Conservation (phyloP, 2,888 invertebrate genomes). For the Lacanobia oleracea region DNA sequence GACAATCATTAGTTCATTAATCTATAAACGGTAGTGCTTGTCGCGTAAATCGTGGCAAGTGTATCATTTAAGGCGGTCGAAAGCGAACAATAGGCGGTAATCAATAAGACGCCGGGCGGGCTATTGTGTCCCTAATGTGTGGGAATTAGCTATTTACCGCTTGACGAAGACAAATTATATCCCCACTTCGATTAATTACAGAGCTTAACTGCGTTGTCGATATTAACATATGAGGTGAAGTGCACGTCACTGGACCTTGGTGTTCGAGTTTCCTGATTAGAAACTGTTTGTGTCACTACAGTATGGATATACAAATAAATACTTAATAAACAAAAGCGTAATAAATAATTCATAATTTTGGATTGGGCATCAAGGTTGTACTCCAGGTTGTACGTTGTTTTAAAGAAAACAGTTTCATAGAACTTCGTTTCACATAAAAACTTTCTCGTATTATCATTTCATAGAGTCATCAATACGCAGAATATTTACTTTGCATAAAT, state of each 20-base stretch:
- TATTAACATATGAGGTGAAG: slow-evolving; percentile 75
- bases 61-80: slow-evolving; percentile 86
- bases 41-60: slow-evolving; percentile 83
- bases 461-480: too few relatives aligned
- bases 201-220: slow-evolving; percentile 85
- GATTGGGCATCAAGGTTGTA: too few relatives aligned
- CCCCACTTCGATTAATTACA: slow-evolving; percentile 88
- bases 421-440: too few relatives aligned
- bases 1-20: slow-evolving; percentile 78
- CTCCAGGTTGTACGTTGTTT: too few relatives aligned
- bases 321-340: too few relatives aligned
- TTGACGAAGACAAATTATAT: slow-evolving; percentile 90
- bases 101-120: slow-evolving; percentile 85
- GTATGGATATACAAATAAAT: too few relatives aligned
- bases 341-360: too few relatives aligned
- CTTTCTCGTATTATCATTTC: too few relatives aligned
- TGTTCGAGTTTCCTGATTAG: slow-evolving; percentile 13
- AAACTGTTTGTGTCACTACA: background rate
- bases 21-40: slow-evolving; percentile 78
- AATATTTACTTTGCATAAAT: too few relatives aligned
- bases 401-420: too few relatives aligned
- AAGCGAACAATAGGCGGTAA: slow-evolving; percentile 88
- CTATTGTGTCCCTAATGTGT: slow-evolving; percentile 89
- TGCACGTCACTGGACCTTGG: slow-evolving; percentile 58
- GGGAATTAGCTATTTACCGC: slow-evolving; percentile 89